phyloP scores from a whole-genome alignment of 2,113 vertebrate genomes.

The Shinisaurus crocodilurus region DNA sequence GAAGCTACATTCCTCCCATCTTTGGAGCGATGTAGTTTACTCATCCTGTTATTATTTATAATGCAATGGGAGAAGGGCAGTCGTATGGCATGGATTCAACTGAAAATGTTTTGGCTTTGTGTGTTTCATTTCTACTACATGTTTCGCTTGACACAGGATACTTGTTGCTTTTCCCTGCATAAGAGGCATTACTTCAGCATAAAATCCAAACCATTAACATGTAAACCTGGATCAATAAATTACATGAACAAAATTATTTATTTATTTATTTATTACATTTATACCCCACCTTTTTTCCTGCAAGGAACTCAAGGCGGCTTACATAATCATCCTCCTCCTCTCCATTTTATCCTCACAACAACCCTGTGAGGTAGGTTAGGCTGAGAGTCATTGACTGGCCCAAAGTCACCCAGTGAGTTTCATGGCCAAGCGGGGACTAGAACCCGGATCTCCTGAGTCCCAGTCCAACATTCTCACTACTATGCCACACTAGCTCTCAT shows the following conservation, averaged over 20 bases:
- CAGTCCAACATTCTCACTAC: too few relatives aligned
- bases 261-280: too few relatives aligned
- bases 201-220: conserved; percentile 42
- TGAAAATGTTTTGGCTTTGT: conserved; percentile 27
- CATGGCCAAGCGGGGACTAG: too few relatives aligned
- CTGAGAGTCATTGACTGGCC: too few relatives aligned
- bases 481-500: too few relatives aligned
- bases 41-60: conserved; percentile 59
- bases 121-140: background rate
- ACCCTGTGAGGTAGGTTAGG: too few relatives aligned
- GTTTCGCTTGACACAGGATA: conserved; percentile 35
- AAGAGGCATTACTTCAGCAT: background rate
- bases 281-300: too few relatives aligned
- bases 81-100: conserved; percentile 1
- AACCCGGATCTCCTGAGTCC: too few relatives aligned
- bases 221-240: conserved; percentile 54
- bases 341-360: too few relatives aligned
- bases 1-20: background rate
- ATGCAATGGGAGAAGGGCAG: background rate
- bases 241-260: conserved; percentile 59
- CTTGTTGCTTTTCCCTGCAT: conserved; percentile 50
- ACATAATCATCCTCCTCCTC: too few relatives aligned
- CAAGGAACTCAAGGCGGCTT: too few relatives aligned
- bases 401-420: too few relatives aligned
- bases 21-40: conserved; percentile 32